Conservation (phyloP, 2,113 vertebrate species). For the Myrmophylax atrothorax region DNA sequence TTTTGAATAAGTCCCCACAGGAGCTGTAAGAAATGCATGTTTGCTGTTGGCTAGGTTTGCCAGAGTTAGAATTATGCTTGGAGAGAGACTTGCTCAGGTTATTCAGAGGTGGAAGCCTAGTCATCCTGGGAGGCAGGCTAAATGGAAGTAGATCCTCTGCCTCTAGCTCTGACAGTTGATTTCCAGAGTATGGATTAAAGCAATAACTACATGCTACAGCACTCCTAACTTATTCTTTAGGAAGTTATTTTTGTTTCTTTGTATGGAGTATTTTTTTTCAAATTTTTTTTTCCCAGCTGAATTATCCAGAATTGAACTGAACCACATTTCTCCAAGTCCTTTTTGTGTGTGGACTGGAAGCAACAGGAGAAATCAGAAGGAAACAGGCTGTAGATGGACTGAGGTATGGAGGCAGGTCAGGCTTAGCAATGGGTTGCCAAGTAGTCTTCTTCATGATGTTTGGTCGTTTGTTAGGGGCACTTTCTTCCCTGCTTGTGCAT, state of each 20-base stretch:
- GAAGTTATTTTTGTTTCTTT: neutral
- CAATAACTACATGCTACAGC: neutral
- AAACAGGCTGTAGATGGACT: neutral
- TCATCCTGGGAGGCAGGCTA: neutral
- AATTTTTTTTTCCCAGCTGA: neutral
- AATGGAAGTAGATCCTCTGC: neutral
- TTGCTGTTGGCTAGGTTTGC: neutral
- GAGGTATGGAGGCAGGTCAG: neutral
- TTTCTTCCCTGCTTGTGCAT: neutral
- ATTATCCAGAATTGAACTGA: neutral
- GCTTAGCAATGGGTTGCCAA: neutral
- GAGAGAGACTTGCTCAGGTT: neutral
- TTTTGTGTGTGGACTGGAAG: neutral
- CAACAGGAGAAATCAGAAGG: neutral
- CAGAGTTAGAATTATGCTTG: neutral
- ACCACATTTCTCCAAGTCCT: neutral
- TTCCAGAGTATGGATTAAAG: neutral
- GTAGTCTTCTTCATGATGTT: neutral
- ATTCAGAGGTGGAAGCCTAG: neutral
- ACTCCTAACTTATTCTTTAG: neutral
- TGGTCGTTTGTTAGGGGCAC: neutral
- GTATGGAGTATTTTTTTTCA: neutral
- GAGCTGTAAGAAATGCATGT: neutral
- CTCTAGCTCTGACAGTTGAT: neutral
- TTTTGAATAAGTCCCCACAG: neutral